These are phyloP conservation scores for Tipula lateralis DNA, from an alignment of 2,888 invertebrate species.

Conservation along the genomic window DNA sequence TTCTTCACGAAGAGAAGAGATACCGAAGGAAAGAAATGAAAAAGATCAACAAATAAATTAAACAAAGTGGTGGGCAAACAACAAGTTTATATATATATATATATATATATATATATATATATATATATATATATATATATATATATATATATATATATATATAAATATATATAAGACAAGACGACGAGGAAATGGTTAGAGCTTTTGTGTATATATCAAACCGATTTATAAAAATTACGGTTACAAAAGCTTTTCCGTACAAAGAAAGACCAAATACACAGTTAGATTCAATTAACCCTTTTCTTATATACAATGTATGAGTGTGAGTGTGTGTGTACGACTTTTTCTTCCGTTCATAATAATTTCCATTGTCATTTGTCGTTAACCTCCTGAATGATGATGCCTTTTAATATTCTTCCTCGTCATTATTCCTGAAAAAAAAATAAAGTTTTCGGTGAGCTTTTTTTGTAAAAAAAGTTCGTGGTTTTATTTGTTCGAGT, in stretches of 20 bases:
- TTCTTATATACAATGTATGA: background rate
- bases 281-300: background rate
- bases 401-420: background rate
- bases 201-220: conserved; percentile 3
- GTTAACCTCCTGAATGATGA: conserved; percentile 24
- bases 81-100: background rate
- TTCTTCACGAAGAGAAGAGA: background rate
- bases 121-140: background rate
- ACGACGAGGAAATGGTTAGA: background rate
- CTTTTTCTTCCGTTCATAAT: background rate
- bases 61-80: background rate
- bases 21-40: background rate
- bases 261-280: background rate
- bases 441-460: background rate
- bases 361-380: background rate
- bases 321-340: background rate
- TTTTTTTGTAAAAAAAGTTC: background rate
- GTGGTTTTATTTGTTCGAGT: background rate
- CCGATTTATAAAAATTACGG: conserved; percentile 19
- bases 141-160: background rate
- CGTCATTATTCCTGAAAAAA: background rate
- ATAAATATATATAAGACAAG: background rate
- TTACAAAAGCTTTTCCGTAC: background rate
- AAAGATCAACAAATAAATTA: conserved; percentile 24
- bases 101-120: background rate